Percentiles rank a stretch among this genome's conserved stretches.
Conservation (phyloP, 2,797 vertebrate genomes). For the Apodemus agrarius region DNA sequence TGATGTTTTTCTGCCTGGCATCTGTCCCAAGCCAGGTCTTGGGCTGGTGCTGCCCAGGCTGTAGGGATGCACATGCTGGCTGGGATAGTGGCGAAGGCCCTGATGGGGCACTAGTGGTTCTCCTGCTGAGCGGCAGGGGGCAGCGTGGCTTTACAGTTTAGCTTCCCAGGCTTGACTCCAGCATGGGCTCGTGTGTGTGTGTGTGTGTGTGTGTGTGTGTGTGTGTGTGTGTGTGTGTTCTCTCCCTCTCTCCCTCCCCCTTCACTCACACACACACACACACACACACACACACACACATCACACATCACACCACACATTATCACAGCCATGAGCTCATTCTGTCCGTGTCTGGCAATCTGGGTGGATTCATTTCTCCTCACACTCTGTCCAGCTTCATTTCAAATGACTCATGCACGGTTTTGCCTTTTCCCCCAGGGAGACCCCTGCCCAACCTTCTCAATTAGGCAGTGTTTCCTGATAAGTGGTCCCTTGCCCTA, state of each 20-base stretch:
- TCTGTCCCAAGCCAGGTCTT: neutral
- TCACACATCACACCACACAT: neutral
- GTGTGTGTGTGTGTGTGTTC: neutral
- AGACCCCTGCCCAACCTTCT: conserved; percentile 66
- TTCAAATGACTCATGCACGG: conserved; percentile 71
- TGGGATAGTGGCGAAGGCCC: neutral
- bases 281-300: neutral
- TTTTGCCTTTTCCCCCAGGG: conserved; percentile 49
- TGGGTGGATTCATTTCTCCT: conserved; percentile 73
- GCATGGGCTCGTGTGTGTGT: no score
- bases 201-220: no score
- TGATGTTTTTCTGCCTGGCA: neutral
- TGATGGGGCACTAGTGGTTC: neutral
- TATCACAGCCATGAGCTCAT: conserved; percentile 70
- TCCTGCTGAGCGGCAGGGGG: conserved; percentile 44
- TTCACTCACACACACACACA: neutral
- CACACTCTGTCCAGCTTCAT: conserved; percentile 67
- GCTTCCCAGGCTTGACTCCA: neutral
- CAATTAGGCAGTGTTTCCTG: conserved; percentile 74
- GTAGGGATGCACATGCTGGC: neutral
- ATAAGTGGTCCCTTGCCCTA: conserved; percentile 31
- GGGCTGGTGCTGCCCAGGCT: neutral
- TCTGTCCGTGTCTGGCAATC: conserved; percentile 67
- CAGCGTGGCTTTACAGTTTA: conserved; percentile 69
- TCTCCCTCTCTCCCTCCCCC: neutral